Base-by-base conservation (phyloP, 2,113 vertebrate species). In the Bubo bubo region DNA sequence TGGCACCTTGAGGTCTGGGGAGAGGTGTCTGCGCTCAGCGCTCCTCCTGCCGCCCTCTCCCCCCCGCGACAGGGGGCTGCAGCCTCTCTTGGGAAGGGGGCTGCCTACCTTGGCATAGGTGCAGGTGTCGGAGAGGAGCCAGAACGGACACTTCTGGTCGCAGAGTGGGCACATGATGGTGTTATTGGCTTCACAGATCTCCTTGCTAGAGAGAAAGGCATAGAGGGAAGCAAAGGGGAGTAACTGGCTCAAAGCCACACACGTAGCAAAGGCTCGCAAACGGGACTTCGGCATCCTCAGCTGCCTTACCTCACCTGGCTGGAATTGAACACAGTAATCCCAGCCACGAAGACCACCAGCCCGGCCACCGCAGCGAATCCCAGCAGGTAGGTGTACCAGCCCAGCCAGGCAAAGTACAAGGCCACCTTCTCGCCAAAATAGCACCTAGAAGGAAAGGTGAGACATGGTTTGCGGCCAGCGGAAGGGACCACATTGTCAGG, bases 391-490 rank as follows among this genome's bases (percentile, higher is more conserved):
- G 99, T 99, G 95, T 99, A 99, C 99, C 99, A 99, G 82, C 98
- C 98, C 28, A 99, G 98, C 99, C 99, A 99, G 76, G 99, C 98
- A 8, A 99, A 99, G 96, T 99, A 99, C 82, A 99, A 96, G 1
- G 99, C 99, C 94, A 99, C 98, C 96, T 99, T 99, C 98, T 99
- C 99, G 2, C 99, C 99, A 15, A 99, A 99, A 91, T 99, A 99
- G 22, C 34, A 10, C 97, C 99, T 99, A 63, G 92, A 55, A 67
- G 70, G 50, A 56, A 92, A 73, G 47, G 30, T 2, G 37, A 81
- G 39, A 14, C 12, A 22, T 5, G 21, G 19, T 8, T 22, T 35
- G 56, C 1, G 10, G 79, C 11, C 34, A 6, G 27, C 0, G 20
- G 35, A 47, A 6, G 59, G 22, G 58, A 4, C n/a, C 12, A 1